Evolutionary conservation across 2,888 invertebrate genomes (phyloP).

Genomic region (Tineola bisselliella): DNA sequence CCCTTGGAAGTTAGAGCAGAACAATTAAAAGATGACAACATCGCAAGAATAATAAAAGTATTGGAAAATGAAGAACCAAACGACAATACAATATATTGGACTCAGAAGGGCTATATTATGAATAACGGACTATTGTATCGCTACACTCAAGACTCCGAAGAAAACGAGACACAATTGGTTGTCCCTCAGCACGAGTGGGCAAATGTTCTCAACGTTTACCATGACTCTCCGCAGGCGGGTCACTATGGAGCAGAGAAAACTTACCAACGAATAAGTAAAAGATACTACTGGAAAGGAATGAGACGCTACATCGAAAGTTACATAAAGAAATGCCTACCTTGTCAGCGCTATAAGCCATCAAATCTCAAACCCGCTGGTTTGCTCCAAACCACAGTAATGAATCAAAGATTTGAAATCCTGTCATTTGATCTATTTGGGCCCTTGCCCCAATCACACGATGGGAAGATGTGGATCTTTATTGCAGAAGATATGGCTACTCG

Average conservation of each 20-base stretch:
- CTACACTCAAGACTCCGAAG: constrained; percentile 17
- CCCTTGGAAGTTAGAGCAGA: constrained; percentile 11
- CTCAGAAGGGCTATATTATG: constrained; percentile 19
- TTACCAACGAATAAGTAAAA: not conserved
- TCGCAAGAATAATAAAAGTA: constrained; percentile 17
- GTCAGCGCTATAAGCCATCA: not conserved
- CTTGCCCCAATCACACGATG: not conserved
- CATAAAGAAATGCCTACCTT: constrained; percentile 11
- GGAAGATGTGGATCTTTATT: constrained; percentile 17
- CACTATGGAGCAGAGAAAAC: constrained; percentile 3
- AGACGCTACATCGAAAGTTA: constrained; percentile 2
- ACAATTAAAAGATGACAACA: constrained; percentile 18
- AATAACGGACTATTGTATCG: constrained; percentile 22
- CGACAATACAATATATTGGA: constrained; percentile 17
- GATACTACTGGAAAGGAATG: constrained; percentile 15
- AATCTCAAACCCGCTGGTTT: constrained; percentile 26
- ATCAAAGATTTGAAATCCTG: constrained; percentile 21
- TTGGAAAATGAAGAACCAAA: constrained; percentile 4
- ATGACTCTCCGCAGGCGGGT: constrained; percentile 22
- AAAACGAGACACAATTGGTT: constrained; percentile 18
- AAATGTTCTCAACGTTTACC: constrained; percentile 19
- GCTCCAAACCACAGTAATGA: constrained; percentile 20
- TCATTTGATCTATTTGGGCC: constrained; percentile 23
- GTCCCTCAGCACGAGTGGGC: constrained; percentile 19
- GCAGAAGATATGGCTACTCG: constrained; percentile 18